Evolutionary conservation across 92 coral and sea anemone genomes (phyloP).

Genomic region (Pocillopora grandis): DNA sequence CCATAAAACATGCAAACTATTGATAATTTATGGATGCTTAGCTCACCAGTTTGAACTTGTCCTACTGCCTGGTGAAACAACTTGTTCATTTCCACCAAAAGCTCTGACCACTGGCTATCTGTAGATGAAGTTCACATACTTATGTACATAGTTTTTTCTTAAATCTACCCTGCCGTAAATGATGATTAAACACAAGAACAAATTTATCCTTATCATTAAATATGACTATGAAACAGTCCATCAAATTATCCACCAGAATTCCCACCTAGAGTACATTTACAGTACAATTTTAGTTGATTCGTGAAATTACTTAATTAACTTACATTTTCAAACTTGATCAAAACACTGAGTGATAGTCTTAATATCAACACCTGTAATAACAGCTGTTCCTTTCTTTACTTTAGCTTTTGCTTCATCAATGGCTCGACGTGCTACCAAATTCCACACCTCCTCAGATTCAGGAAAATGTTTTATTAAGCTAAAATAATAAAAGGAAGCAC

Average conservation of each 20-base stretch:
- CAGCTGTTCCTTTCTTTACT: slow-evolving; percentile 16
- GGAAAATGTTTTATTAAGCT: slow-evolving; percentile 85
- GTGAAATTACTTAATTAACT: no score
- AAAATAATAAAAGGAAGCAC: neutral
- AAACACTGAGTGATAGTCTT: no score
- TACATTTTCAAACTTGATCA: no score
- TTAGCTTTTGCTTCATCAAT: slow-evolving; percentile 45
- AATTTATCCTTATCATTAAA: no score
- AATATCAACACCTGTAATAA: slow-evolving; percentile 23
- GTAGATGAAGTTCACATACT: neutral
- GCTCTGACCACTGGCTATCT: slow-evolving; percentile 68
- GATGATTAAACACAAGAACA: no score
- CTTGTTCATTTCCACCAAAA: slow-evolving; percentile 69
- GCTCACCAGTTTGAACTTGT: slow-evolving; percentile 76
- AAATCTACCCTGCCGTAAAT: no score
- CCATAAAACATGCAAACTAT: no score
- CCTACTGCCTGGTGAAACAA: slow-evolving; percentile 80
- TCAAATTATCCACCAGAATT: no score
- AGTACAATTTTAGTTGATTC: no score
- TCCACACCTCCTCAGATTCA: slow-evolving; percentile 78
- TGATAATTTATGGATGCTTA: neutral
- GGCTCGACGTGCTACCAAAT: slow-evolving; percentile 74
- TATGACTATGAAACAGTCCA: no score
- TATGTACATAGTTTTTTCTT: neutral
- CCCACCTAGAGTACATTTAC: no score